Evolutionary conservation across 2,797 vertebrate genomes (phyloP), one percentile per base, ranked within the genome.

Genomic region (Manis javanica): DNA sequence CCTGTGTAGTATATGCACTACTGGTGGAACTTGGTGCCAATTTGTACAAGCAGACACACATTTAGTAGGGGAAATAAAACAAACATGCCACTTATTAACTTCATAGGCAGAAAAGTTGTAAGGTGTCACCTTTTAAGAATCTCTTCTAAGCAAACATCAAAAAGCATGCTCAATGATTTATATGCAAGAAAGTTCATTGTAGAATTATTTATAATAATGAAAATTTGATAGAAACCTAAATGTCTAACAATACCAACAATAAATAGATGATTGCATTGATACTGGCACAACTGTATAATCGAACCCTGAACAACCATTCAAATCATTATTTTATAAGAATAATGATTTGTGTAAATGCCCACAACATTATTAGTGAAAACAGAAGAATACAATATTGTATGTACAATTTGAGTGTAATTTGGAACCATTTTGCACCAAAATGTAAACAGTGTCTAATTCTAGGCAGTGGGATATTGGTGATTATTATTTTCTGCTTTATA

Each of bases 71-170:
- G 29, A 95, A 26, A 61, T 34, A 39, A 74, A 61, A 77, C 29
- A 75, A 85, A n/a, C 29, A 39, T 26, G 34, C 14, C 18, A 39
- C 6, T 79, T 63, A 77, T 63, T 86, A 69, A 94, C 82, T 74
- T 37, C 94, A 64, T 11, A 59, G 29, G 16, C 59, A 75, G 46
- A 61, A 82, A 51, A 75, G 26, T 61, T 89, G 10, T 81, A 55
- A 93, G 21, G 2, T 19, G 31, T 5, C 42, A 55, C 79, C 37
- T 91, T 78, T 53, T 90, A 66, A 34, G 16, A 95, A 84, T 63
- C 39, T 81, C 61, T 89, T 90, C 59, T 82, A 92, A 94, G 19
- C 16, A 79, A 93, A 90, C 15, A 91, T 31, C 29, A 72, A 94
- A 92, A 94, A 46, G 37, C 18, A 34, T 68, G 11, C 29, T 75